Base-by-base conservation (phyloP, 2,888 invertebrate species). In the Cremastinae sp. region DNA sequence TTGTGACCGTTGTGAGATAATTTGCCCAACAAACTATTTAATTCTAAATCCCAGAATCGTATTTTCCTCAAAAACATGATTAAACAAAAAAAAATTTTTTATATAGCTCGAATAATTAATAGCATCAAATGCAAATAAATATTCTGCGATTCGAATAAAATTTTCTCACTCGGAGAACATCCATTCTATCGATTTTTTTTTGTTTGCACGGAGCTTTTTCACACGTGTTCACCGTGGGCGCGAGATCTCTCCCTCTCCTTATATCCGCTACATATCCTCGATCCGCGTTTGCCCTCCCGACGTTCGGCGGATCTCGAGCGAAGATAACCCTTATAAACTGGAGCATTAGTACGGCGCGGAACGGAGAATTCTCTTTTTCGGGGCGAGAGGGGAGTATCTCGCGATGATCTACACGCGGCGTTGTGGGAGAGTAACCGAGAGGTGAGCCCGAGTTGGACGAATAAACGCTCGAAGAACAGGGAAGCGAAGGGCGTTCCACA, bases 241-340 rank as follows among this genome's bases (percentile, higher is more conserved):
- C 68, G 49, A 49, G 43, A 51, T 12, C 36, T 62, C 45, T 47
- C 34, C 56, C 38, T 20, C 36, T 45, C 7, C 41, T 16, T 34
- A 58, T 58, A 64, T 62, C 47, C 70, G 68, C 74, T 56, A 3
- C 58, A 47, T 22, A 41, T 51, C 70, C 28, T 70, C 34, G 45
- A 66, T 45, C 49, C 49, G 59, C 61, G 9, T 43, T 74, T 56
- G 51, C 49, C 51, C 71, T 65, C 66, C 70, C 34, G 47, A 62
- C 58, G 56, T 65, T 58, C 62, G 49, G 59, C 51, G 86, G 85
- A 86, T 86, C 84, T 64, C 78, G 61, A 62, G 53, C 59, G 49
- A 72, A 84, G 86, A 87, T 87, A 87, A 85, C 86, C 86, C 85
- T 86, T 85, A 88, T 87, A 88, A 88, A 88, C 87, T 87, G 85